phyloP scores from a whole-genome alignment of 2,888 invertebrate species.

The Cremastinae sp. region DNA sequence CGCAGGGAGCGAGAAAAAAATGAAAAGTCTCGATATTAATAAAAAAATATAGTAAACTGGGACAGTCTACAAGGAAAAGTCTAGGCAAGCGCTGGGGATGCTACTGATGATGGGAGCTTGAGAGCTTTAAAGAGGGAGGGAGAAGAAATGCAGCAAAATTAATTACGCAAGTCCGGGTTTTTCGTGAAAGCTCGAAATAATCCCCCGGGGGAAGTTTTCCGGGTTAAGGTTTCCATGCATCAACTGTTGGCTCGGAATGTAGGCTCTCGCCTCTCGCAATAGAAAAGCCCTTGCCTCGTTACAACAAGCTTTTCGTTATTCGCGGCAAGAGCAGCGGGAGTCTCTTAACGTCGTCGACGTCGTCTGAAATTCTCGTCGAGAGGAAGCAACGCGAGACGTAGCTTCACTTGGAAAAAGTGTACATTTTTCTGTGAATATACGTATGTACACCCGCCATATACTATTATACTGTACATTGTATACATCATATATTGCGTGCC shows the following conservation, averaged over 20 bases:
- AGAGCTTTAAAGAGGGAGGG: no score
- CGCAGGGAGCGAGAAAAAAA: no score
- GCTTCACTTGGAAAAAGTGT: slow-evolving; percentile 35
- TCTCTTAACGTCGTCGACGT: slow-evolving; percentile 20
- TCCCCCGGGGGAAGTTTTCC: background rate
- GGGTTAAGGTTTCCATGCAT: background rate
- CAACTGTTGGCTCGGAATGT: slow-evolving; percentile 15
- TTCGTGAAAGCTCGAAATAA: slow-evolving; percentile 16
- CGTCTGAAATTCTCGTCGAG: slow-evolving; percentile 53
- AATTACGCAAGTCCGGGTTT: background rate
- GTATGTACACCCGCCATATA: slow-evolving; percentile 7
- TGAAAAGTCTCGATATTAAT: no score
- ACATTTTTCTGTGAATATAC: slow-evolving; percentile 14
- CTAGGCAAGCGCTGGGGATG: no score
- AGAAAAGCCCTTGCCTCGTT: slow-evolving; percentile 49
- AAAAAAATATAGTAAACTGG: no score
- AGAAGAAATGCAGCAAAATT: background rate
- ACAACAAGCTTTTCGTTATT: slow-evolving; percentile 58
- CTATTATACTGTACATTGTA: no score
- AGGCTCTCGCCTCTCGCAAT: slow-evolving; percentile 41
- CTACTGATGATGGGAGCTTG: no score
- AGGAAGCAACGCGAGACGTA: slow-evolving; percentile 51
- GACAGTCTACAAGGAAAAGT: no score
- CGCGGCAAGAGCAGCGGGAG: slow-evolving; percentile 20
- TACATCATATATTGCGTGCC: slow-evolving; percentile 13